Base-by-base conservation (phyloP, 2,888 invertebrate species). In the Orchesellides sinensis region DNA sequence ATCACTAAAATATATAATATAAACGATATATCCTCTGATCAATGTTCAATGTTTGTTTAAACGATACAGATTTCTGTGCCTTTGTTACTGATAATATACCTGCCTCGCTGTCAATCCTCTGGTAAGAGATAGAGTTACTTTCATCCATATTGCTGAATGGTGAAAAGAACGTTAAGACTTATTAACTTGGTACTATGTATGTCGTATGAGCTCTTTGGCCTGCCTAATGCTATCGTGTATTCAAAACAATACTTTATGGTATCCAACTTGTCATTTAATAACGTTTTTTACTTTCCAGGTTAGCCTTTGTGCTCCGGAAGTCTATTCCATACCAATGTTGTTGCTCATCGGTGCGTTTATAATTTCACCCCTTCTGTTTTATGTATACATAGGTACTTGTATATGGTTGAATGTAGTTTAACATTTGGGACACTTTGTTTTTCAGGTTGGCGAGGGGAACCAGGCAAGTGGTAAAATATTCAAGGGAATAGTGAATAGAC, bases 291-390 rank as follows among this genome's bases (percentile, higher is more conserved):
- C 54, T 61, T 56, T 32, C n/a, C 52, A 86, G 86, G 86, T 87
- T 88, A 91, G 91, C n/a, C 88, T 91, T 77, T 90, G 90, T 32
- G 89, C 89, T n/a, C 90, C 89, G 0, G 89, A 89, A 63, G 90
- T 91, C 0, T 91, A 90, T 85, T 90, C 90, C 78, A 90, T 91
- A 29, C 91, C 91, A 0, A 89, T 91, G 89, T 86, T 91, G 49
- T 86, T 91, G 49, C 88, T 91, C 79, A 89, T 91, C 83, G 91
- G 91, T 40, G 66, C 25, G 54, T 19, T 21, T 21, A 65, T 10
- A 5, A 8, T 2, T n/a, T n/a, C n/a, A n/a, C n/a, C n/a, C n/a
- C n/a, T n/a, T n/a, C n/a, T n/a, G n/a, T n/a, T n/a, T n/a, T 35
- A 5, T 35, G 12, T 35, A 12, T 12, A 8, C 35, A 35, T 12